A percentile compares a stretch with the other conserved stretches of the same genome.
These are phyloP conservation scores for Myotis yumanensis DNA, from an alignment of 2,113 vertebrate species.

Conservation along the genomic window DNA sequence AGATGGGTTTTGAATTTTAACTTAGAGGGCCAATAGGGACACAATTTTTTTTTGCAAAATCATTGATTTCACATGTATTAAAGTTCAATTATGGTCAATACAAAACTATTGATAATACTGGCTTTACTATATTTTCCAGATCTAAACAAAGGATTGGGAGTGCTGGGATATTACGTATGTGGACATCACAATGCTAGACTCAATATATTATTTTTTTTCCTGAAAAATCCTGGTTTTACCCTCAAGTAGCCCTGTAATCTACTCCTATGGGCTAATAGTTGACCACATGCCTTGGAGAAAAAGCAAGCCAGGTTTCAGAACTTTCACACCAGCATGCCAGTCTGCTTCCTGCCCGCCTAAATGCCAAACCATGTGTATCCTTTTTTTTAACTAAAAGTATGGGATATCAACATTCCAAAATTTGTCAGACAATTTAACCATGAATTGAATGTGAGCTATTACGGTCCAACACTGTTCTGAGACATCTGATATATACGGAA, in stretches of 20 bases:
- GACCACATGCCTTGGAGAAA: background rate
- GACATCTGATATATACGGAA: background rate
- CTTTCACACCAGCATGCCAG: background rate
- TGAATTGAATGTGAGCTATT: background rate
- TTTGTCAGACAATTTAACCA: background rate
- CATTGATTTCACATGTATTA: background rate
- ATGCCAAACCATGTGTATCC: background rate
- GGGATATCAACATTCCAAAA: background rate
- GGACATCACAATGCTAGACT: background rate
- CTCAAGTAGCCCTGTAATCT: background rate
- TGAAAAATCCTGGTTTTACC: background rate
- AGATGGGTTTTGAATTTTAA: conserved; percentile 24
- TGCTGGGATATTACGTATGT: background rate
- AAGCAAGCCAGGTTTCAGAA: background rate
- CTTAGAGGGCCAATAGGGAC: background rate
- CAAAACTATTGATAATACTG: background rate
- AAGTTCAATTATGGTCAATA: background rate
- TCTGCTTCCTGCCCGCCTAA: background rate
- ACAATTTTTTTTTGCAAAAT: background rate
- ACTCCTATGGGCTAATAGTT: background rate
- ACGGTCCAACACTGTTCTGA: background rate
- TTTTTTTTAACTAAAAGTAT: background rate
- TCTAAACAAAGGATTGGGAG: background rate
- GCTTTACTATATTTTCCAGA: background rate
- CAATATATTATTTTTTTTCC: background rate